Conservation (phyloP, 2,797 vertebrate genomes). For the Merluccius polli region DNA sequence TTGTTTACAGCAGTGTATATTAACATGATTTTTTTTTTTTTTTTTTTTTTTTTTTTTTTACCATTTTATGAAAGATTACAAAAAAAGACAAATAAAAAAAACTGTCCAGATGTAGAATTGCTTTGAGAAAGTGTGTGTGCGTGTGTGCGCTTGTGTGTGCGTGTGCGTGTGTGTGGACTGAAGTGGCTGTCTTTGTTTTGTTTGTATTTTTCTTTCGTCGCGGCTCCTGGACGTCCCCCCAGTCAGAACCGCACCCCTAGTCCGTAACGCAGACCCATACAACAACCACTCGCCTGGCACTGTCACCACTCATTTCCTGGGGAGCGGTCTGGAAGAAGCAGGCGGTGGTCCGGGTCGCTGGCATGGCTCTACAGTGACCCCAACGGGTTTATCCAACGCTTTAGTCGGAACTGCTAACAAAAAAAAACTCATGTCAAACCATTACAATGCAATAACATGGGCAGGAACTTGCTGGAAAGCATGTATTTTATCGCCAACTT, state of each 20-base stretch:
- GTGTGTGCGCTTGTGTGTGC: constrained; percentile 52
- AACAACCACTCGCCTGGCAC: too few relatives aligned
- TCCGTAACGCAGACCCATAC: too few relatives aligned
- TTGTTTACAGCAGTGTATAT: constrained; percentile 79
- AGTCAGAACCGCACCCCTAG: too few relatives aligned
- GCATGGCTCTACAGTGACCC: too few relatives aligned
- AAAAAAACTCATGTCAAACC: too few relatives aligned
- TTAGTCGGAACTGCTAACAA: too few relatives aligned
- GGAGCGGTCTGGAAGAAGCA: too few relatives aligned
- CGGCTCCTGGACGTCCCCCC: too few relatives aligned
- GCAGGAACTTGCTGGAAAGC: neutral
- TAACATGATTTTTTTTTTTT: constrained; percentile 54
- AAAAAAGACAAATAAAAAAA: constrained; percentile 36
- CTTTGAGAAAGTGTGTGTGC: constrained; percentile 59
- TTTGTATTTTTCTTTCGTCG: too few relatives aligned
- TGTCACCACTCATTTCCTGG: too few relatives aligned
- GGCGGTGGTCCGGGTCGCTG: neutral
- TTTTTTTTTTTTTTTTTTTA: constrained; percentile 41
- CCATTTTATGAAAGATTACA: constrained; percentile 42
- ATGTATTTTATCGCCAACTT: neutral
- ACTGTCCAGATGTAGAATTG: constrained; percentile 59
- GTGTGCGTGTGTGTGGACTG: constrained; percentile 5
- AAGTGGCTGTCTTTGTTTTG: too few relatives aligned
- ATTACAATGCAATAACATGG: neutral
- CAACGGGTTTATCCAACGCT: too few relatives aligned